These are phyloP conservation scores for Ceryle rudis DNA, from an alignment of 2,797 vertebrate species.

Conservation along the genomic window DNA sequence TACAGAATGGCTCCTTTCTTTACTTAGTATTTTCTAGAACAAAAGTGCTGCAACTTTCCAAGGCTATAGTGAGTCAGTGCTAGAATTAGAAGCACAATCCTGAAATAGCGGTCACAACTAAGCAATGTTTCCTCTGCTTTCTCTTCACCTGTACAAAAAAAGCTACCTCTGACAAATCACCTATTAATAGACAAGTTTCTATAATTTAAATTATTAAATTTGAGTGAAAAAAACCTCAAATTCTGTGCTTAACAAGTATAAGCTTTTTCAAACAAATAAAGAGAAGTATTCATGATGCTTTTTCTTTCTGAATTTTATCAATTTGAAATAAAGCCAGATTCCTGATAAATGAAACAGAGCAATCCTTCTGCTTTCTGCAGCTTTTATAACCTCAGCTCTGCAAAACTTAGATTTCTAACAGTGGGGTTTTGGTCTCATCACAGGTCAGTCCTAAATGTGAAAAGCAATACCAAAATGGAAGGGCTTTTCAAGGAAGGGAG, in stretches of 20 bases:
- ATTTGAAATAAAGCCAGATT: background rate
- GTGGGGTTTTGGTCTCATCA: background rate
- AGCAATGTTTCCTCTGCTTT: background rate
- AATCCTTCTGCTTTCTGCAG: background rate
- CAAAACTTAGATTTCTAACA: background rate
- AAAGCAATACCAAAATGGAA: background rate
- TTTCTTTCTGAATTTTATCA: background rate
- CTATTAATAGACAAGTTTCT: background rate
- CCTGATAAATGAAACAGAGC: background rate
- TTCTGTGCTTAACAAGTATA: background rate
- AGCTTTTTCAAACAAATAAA: background rate
- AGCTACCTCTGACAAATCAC: background rate
- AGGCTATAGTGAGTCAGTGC: slow-evolving; percentile 10
- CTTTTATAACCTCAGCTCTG: background rate
- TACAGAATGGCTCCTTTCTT: slow-evolving; percentile 40
- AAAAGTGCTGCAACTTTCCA: slow-evolving; percentile 45
- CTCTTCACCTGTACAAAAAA: slow-evolving; percentile 19
- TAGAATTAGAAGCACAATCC: background rate
- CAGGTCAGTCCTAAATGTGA: background rate
- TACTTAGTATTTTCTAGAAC: slow-evolving; percentile 35
- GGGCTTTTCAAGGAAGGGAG: background rate
- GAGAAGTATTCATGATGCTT: background rate
- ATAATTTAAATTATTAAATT: background rate
- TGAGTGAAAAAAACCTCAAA: background rate
- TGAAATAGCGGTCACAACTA: background rate